Evolutionary conservation across 2,888 invertebrate genomes (phyloP).

Genomic region (Mimumesa dahlbomi): DNA sequence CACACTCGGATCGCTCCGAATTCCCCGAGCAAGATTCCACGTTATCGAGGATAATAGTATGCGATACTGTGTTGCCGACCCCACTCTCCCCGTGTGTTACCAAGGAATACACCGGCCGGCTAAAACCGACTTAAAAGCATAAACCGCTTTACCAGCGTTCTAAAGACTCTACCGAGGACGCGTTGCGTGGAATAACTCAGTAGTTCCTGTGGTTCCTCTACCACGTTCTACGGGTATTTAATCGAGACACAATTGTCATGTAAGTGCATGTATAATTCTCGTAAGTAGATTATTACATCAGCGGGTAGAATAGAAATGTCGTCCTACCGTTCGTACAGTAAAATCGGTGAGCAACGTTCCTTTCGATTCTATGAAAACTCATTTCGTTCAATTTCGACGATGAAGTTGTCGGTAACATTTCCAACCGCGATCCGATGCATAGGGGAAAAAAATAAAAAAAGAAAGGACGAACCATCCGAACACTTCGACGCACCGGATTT

Average conservation of each 20-base stretch:
- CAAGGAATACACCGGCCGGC: too few species aligned
- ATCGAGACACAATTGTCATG: neutral
- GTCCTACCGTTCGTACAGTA: neutral
- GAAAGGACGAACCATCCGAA: neutral
- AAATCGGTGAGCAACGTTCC: too few species aligned
- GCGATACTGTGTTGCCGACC: too few species aligned
- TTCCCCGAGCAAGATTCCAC: conserved; percentile 37
- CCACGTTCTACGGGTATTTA: neutral
- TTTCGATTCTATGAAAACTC: too few species aligned
- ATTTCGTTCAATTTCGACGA: too few species aligned
- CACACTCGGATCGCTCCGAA: conserved; percentile 34
- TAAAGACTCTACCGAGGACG: too few species aligned
- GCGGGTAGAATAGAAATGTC: too few species aligned
- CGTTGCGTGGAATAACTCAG: neutral
- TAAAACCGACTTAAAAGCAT: too few species aligned
- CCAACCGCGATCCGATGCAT: too few species aligned
- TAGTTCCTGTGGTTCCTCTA: neutral
- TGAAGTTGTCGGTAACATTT: too few species aligned
- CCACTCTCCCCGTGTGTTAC: too few species aligned
- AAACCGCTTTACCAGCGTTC: too few species aligned
- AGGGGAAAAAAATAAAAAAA: neutral
- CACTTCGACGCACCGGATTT: neutral
- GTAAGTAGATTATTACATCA: neutral
- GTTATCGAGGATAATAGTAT: conserved; percentile 13
- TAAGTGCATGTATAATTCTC: neutral